Evolutionary conservation across 2,888 invertebrate genomes (phyloP), one percentile per base, ranked within the genome.

Genomic region (Thereva unica): DNA sequence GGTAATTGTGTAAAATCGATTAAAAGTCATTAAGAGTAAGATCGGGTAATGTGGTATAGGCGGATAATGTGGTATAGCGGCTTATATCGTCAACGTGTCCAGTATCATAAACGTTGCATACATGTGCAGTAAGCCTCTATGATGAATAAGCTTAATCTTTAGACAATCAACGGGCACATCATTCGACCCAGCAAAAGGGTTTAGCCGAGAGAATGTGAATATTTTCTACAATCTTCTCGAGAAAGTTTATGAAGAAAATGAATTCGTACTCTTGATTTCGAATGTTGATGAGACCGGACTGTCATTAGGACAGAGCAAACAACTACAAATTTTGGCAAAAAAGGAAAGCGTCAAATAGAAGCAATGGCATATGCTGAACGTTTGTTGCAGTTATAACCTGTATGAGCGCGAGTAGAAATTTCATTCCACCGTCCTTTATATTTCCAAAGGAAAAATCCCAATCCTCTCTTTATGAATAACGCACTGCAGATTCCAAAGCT

Each of bases 381-480:
- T 5, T 59, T 12, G 38, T 59, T 12, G 49, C 47, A 1, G 59
- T 59, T 5, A 12, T 59, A 2, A 49, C 6, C 37, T 59, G 49
- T 7, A 59, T 59, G 40, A 59, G 10, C 6, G 47, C 57, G 5
- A 38, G 57, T 38, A 47, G 47, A 45, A 57, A 57, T 37, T 57
- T 47, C 37, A 40, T 67, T 23, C 64, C 67, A 35, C 64, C 64
- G 4, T 54, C 34, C 42, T 64, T 59, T 35, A 45, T 61, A 53
- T 59, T 65, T 47, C 50, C 56, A n/a, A 2, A 50, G 42, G 4
- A 50, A 50, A 41, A 56, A 50, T 10, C 49, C 8, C 23, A 50
- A 56, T 38, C 6, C 2, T 34, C 5, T n/a, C 53, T 54, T 67
- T 23, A 67, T 68, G 67, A 67, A 68, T 7, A 47, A 68, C 12